phyloP scores from a whole-genome alignment of 2,888 invertebrate genomes.

The Drosophila seclusa region DNA sequence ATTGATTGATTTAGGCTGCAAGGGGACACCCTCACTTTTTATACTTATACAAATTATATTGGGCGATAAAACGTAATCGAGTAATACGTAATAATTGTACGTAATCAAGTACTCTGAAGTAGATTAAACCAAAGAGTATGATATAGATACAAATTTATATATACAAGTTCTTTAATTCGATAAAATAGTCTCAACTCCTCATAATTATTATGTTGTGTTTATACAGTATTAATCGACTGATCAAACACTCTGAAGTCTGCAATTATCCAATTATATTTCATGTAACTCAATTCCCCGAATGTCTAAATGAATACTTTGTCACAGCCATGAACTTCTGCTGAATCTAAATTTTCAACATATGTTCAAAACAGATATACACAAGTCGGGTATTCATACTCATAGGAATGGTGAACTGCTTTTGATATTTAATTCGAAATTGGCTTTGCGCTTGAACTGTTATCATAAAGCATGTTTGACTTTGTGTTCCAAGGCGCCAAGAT shows the following conservation, averaged over 20 bases:
- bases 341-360: constrained; percentile 9
- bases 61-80: background rate
- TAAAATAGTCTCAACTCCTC: background rate
- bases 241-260: background rate
- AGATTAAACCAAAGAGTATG: background rate
- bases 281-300: constrained; percentile 14
- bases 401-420: background rate
- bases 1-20: constrained; percentile 40
- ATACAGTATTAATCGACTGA: background rate
- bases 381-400: background rate
- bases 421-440: constrained; percentile 28
- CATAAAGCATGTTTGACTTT: constrained; percentile 19
- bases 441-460: constrained; percentile 48
- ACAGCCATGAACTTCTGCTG: constrained; percentile 21
- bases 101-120: background rate
- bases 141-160: background rate
- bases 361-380: background rate
- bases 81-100: background rate
- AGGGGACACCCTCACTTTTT: constrained; percentile 3
- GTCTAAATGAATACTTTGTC: background rate
- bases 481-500: constrained; percentile 29
- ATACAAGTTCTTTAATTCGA: background rate
- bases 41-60: background rate
- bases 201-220: background rate
- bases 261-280: background rate